Base-by-base conservation (phyloP, 2,797 vertebrate species). In the Scarus forsteni region DNA sequence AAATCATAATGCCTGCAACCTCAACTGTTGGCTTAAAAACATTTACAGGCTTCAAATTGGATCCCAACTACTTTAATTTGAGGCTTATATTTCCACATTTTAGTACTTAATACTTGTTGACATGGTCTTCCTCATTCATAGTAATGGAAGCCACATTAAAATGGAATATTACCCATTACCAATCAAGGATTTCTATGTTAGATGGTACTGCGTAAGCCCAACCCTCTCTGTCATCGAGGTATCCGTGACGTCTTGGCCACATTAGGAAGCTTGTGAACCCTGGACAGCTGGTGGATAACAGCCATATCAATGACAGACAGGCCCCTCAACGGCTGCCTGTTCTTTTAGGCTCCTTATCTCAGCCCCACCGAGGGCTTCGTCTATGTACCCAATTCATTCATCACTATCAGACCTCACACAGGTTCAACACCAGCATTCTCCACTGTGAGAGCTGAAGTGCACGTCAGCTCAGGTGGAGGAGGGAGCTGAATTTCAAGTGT, bases 301-400 rank as follows among this genome's bases (percentile, higher is more conserved):
- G 73, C 66, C 53, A 80, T 92, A 92, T 92, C 90, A 86, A 86
- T 87, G 89, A 89, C 86, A 91, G 88, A 87, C 90, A 91, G 90
- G 76, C 82, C 63, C 46, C 10, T 18, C 67, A 46, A 59, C 48
- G 36, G 80, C 77, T 67, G 83, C 84, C 73, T 74, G 76, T 87
- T 86, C 85, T 75, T 77, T 78, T 68, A 50, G 66, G 74, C 74
- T 75, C 55, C 90, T 92, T 92, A 92, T 92, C 91, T 88, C 80
- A 14, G 58, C 71, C 6, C 5, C 74, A 83, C 82, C 56, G 48
- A 74, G 73, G 62, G 77, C 68, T 69, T 79, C 70, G 83, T 85
- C 88, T 70, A 56, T 59, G 71, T 70, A 60, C 74, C 79, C 85
- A 39, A 90, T 90, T 89, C 90, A 90, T 88, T 82, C 86, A 78